Conservation (phyloP, 2,888 invertebrate species). For the Phengaris arion region DNA sequence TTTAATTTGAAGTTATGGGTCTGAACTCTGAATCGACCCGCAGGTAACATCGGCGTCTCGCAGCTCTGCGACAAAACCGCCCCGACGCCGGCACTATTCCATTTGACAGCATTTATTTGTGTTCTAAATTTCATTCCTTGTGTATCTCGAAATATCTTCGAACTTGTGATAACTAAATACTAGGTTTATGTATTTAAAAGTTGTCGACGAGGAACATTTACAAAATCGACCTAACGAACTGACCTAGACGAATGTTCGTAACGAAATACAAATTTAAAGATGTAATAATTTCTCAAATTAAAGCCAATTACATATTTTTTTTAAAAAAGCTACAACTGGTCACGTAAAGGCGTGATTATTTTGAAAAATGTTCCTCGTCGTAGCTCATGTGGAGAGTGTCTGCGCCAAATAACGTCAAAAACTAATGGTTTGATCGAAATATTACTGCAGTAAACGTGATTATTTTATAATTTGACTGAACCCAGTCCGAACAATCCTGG, state of each 20-base stretch:
- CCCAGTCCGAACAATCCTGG: not conserved
- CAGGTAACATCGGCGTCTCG: not conserved
- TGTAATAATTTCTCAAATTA: not conserved
- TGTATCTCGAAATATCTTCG: slow-evolving; percentile 15
- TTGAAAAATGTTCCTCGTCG: not conserved
- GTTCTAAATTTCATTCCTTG: slow-evolving; percentile 34
- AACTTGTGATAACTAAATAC: slow-evolving; percentile 29
- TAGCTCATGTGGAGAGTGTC: not conserved
- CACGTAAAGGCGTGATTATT: too few species aligned
- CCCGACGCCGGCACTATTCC: not conserved
- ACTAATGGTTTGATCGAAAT: too few species aligned
- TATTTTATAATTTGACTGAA: slow-evolving; percentile 1
- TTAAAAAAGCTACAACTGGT: not conserved
- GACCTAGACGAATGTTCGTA: not conserved
- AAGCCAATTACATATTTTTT: not conserved
- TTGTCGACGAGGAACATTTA: not conserved
- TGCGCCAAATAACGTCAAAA: not conserved
- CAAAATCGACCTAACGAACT: too few species aligned
- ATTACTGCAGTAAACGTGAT: not conserved
- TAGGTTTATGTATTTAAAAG: slow-evolving; percentile 24
- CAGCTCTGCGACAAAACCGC: not conserved
- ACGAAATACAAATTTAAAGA: not conserved
- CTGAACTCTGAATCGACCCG: not conserved
- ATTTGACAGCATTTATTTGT: slow-evolving; percentile 28
- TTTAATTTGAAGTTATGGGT: not conserved